A percentile compares a stretch with the other conserved stretches of the same genome.
phyloP scores from a whole-genome alignment of 30 jellyfish, hydroid and myxozoan genomes.

The Sanderia malayensis region DNA sequence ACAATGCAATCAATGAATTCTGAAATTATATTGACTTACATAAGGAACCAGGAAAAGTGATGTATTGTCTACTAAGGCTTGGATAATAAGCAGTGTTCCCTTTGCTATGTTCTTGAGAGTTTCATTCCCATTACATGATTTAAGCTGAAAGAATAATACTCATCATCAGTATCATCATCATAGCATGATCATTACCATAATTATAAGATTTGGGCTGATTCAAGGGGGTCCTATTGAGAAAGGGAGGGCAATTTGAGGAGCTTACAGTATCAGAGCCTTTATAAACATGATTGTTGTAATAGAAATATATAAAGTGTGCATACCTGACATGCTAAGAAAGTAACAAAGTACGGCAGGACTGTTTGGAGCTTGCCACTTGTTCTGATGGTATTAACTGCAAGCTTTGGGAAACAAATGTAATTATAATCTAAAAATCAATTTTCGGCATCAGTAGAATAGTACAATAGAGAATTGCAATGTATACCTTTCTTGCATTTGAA shows the following conservation, averaged over 20 bases:
- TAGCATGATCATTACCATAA: too few relatives aligned
- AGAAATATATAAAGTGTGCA: too few relatives aligned
- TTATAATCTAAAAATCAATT: too few relatives aligned
- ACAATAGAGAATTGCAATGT: not conserved
- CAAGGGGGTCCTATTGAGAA: too few relatives aligned
- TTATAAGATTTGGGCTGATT: too few relatives aligned
- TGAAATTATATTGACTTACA: too few relatives aligned
- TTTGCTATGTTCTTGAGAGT: constrained; percentile 32
- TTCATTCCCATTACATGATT: constrained; percentile 43
- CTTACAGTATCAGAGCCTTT: too few relatives aligned
- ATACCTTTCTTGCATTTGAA: constrained; percentile 37
- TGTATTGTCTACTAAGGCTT: constrained; percentile 51
- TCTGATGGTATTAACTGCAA: constrained; percentile 43
- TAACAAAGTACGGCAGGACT: constrained; percentile 63
- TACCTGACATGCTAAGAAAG: constrained; percentile 73
- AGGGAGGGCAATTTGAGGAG: too few relatives aligned
- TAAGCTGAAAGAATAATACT: constrained; percentile 27
- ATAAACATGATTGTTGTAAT: too few relatives aligned
- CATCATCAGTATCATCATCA: too few relatives aligned
- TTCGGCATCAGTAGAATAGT: too few relatives aligned
- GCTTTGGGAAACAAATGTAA: constrained; percentile 16
- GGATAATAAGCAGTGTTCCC: constrained; percentile 35
- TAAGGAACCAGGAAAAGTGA: constrained; percentile 65
- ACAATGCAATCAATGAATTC: too few relatives aligned
- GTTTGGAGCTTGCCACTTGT: constrained; percentile 60